phyloP scores from a whole-genome alignment of 2,888 invertebrate genomes.

The Yponomeuta malinellus region DNA sequence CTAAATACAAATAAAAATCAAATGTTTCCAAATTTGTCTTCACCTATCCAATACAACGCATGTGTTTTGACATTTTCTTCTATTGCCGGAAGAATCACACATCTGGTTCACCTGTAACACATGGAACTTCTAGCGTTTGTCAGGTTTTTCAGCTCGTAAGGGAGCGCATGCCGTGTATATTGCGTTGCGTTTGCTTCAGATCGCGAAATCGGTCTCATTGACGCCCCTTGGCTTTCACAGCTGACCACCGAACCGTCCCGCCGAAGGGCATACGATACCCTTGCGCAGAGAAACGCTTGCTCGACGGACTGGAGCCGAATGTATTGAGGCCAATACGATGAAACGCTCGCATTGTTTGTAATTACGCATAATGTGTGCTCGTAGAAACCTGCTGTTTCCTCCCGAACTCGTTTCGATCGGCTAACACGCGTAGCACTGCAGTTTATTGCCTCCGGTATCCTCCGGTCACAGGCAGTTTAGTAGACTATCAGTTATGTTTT shows the following conservation, averaged over 20 bases:
- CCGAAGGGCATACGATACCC: background rate
- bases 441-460: background rate
- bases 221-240: background rate
- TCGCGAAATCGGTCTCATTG: background rate
- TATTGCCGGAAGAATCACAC: too few species aligned
- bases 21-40: too few species aligned
- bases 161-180: background rate
- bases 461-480: background rate
- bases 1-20: too few species aligned
- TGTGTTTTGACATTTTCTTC: too few species aligned
- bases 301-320: background rate
- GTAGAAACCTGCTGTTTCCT: background rate
- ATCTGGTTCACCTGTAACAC: too few species aligned
- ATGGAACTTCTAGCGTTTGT: too few species aligned
- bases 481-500: background rate
- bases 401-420: background rate
- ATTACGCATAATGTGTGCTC: slow-evolving; percentile 1
- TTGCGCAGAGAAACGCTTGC: background rate
- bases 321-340: background rate
- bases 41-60: too few species aligned
- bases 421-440: background rate
- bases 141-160: background rate
- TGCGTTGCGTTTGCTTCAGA: background rate
- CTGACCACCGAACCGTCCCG: background rate
- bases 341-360: background rate